Conservation (phyloP, 2,797 vertebrate species). For the Crenuchus spilurus region DNA sequence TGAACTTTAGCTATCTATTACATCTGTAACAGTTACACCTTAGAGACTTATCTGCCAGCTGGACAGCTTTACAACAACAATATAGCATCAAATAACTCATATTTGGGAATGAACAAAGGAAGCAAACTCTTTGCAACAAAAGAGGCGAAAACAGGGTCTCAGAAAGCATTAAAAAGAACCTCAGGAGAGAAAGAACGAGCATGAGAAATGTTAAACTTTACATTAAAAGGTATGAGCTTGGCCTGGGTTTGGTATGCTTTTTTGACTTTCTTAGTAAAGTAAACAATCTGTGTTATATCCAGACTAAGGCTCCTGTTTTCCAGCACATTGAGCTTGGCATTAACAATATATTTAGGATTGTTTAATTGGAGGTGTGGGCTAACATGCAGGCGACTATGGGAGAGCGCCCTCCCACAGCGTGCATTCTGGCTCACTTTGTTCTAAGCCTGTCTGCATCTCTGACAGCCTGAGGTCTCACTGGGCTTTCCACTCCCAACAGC, state of each 20-base stretch:
- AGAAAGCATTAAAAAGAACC: neutral
- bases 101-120: neutral
- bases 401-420: constrained; percentile 58
- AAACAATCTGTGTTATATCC: too few relatives aligned
- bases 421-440: constrained; percentile 66
- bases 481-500: constrained; percentile 76
- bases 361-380: constrained; percentile 45
- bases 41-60: constrained; percentile 26
- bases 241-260: too few relatives aligned
- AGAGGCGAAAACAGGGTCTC: neutral
- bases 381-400: constrained; percentile 49
- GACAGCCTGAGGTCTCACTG: constrained; percentile 65
- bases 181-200: neutral
- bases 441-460: constrained; percentile 59
- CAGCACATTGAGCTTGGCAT: constrained; percentile 2
- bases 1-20: constrained; percentile 50
- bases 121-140: neutral
- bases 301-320: neutral
- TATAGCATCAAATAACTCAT: neutral
- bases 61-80: neutral
- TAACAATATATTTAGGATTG: too few relatives aligned
- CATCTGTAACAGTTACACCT: constrained; percentile 54
- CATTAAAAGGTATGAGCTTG: too few relatives aligned
- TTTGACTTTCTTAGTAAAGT: constrained; percentile 25
- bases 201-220: neutral